A percentile compares a stretch with the other conserved stretches of the same genome.
phyloP scores from a whole-genome alignment of 1,140 invertebrate genomes.

The Atta colombica region DNA sequence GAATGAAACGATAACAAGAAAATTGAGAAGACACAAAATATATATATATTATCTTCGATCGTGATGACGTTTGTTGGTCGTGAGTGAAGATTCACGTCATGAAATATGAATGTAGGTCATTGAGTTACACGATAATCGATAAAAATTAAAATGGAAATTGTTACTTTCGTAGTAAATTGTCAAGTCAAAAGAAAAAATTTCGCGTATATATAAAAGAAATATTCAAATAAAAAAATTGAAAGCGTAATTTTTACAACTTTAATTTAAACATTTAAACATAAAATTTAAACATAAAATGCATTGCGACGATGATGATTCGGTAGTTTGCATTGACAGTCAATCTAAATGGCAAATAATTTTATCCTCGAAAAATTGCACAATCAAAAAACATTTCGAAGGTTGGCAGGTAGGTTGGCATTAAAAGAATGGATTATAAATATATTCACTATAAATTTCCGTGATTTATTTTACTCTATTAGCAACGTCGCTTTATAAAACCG shows the following conservation, averaged over 20 bases:
- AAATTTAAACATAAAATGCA: conserved; percentile 10
- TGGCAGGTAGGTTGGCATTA: conserved; percentile 67
- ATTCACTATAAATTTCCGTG: neutral
- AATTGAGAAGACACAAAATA: neutral
- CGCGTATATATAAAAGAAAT: conserved; percentile 16
- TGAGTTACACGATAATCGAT: conserved; percentile 63
- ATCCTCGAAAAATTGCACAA: conserved; percentile 63
- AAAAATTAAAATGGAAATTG: neutral
- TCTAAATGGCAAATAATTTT: conserved; percentile 69
- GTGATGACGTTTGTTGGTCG: neutral
- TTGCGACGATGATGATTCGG: neutral
- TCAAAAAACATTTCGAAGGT: conserved; percentile 64
- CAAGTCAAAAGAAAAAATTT: conserved; percentile 9
- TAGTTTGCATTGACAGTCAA: neutral
- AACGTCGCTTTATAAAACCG: conserved; percentile 1
- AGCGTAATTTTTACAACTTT: neutral
- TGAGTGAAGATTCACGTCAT: conserved; percentile 11
- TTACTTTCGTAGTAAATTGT: conserved; percentile 33
- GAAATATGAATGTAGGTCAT: conserved; percentile 63
- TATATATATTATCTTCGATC: neutral
- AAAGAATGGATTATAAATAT: neutral
- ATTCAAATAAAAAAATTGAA: conserved; percentile 9
- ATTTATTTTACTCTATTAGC: neutral
- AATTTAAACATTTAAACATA: too few relatives aligned
- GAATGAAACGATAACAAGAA: neutral